phyloP scores from a whole-genome alignment of 2,797 vertebrate genomes.

The Spatula clypeata region DNA sequence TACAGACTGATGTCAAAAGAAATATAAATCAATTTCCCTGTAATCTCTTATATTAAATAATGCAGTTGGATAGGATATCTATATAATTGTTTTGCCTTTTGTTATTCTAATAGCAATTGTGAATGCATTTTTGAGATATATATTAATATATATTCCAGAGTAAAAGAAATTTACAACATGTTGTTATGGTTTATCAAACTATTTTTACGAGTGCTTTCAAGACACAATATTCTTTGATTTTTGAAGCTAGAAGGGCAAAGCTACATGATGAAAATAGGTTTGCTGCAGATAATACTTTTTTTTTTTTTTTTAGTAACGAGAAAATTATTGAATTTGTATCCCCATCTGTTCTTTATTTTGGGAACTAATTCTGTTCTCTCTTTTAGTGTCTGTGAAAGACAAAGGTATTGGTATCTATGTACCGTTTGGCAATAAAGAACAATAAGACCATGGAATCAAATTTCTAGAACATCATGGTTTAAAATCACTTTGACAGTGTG shows the following conservation, averaged over 20 bases:
- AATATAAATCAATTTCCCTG: background rate
- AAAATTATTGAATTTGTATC: background rate
- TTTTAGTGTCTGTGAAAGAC: background rate
- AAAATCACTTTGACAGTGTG: background rate
- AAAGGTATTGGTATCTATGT: background rate
- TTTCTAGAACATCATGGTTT: background rate
- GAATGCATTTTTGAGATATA: background rate
- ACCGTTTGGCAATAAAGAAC: background rate
- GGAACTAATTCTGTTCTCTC: background rate
- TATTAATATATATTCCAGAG: background rate
- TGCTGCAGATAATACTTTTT: background rate
- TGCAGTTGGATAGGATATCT: background rate
- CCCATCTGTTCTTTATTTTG: background rate
- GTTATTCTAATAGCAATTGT: background rate
- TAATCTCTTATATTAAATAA: background rate
- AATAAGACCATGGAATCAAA: background rate
- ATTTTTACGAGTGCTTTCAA: background rate
- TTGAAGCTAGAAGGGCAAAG: background rate
- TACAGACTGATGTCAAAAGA: conserved; percentile 8
- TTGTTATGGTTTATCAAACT: background rate
- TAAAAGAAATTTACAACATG: background rate
- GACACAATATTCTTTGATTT: background rate
- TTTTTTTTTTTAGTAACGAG: background rate
- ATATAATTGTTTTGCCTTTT: background rate
- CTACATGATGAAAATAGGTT: background rate